Conservation (phyloP, 2,113 vertebrate species). For the Delphinapterus leucas region DNA sequence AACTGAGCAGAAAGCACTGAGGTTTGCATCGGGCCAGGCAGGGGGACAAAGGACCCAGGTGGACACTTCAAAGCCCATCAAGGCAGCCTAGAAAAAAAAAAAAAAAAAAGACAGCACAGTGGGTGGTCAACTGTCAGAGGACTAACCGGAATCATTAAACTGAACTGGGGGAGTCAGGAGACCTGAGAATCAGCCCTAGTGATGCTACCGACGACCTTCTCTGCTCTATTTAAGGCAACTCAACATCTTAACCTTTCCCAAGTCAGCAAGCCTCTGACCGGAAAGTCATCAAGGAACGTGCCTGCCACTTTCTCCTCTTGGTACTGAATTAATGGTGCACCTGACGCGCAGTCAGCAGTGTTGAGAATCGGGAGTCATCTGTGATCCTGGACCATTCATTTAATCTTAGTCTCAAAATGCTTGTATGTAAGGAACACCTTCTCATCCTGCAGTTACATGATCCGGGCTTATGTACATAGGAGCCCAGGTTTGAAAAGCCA, state of each 20-base stretch:
- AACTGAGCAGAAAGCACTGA: not conserved
- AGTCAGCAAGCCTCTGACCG: not conserved
- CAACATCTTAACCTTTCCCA: not conserved
- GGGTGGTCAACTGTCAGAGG: too few species aligned
- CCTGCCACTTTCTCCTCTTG: not conserved
- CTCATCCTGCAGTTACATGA: not conserved
- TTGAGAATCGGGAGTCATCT: not conserved
- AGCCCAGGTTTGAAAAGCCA: not conserved
- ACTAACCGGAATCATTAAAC: not conserved
- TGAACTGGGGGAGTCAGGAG: not conserved
- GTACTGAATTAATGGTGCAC: not conserved
- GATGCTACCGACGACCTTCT: not conserved
- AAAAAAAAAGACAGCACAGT: not conserved
- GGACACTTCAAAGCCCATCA: not conserved
- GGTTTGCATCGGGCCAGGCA: fast-evolving
- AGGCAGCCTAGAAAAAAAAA: not conserved
- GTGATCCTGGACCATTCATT: not conserved
- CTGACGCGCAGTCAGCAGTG: not conserved
- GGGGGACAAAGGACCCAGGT: not conserved
- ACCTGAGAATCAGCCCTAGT: not conserved
- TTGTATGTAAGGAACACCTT: not conserved
- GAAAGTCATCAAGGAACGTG: not conserved
- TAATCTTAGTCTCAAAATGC: not conserved
- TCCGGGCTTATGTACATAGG: not conserved
- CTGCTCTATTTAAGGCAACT: not conserved